Base-by-base conservation (phyloP, 2,888 invertebrate species). In the Caenorhabditis doughertyi region DNA sequence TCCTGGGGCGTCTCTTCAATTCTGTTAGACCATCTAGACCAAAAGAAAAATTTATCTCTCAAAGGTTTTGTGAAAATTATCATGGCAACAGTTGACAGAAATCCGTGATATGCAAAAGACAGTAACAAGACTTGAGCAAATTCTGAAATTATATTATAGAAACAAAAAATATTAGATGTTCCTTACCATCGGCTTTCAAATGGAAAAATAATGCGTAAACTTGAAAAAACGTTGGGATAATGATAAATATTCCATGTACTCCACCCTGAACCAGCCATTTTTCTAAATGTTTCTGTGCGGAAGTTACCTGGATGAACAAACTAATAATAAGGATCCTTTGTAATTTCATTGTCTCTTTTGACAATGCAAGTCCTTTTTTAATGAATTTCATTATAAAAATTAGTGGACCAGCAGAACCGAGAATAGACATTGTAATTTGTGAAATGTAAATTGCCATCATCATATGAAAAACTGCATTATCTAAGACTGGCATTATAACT, bases 251-350 rank as follows among this genome's bases (percentile, higher is more conserved):
- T 11, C 13, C 4, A 25, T 51, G 51, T 25, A 51, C 3, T 5
- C 3, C 23, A 11, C 25, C 25, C 51, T 51, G 23, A 25, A 51
- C n/a, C n/a, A n/a, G n/a, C n/a, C n/a, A 51, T 25, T 25, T 1
- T 3, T 25, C 4, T 39, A 9, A 47, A 7, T 2, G 18, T 25
- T 51, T 21, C 25, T 8, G 21, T 47, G 21, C 16, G 39, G 13
- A 39, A 5, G n/a, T n/a, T 23, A 70, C 70, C 47, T 70, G 70
- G 8, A 70, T 70, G 23, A 58, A 70, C 13, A 70, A 29, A 32
- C 70, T 70, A 4, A 70, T 13, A 3, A 70, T 44, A 25, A 70
- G 13, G 29, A 56, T 70, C 13, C 21, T n/a, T 18, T 70, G 70
- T 13, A 70, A 13, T 16, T 29, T 29, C 13, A 18, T n/a, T 2